Percentiles rank a stretch among this genome's conserved stretches.
These are phyloP conservation scores for Phymorhynchus buccinoides DNA, from an alignment of 1,140 invertebrate genomes.

Conservation along the genomic window DNA sequence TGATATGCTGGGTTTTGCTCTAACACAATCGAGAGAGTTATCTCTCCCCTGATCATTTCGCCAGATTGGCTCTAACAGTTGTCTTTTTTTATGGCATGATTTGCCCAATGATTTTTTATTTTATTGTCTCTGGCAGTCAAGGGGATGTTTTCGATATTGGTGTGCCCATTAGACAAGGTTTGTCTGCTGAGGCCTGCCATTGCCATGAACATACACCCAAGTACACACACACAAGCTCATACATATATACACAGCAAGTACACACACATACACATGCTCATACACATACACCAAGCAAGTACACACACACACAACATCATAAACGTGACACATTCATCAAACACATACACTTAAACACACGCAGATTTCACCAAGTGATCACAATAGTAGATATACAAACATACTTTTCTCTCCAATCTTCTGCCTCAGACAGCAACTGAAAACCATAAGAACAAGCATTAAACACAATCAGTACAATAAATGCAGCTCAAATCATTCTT, in stretches of 20 bases:
- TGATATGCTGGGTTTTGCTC: no score
- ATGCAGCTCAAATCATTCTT: background rate
- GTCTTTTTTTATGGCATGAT: no score
- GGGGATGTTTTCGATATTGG: no score
- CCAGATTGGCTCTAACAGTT: no score
- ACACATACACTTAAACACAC: background rate
- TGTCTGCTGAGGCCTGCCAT: no score
- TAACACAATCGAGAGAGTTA: no score
- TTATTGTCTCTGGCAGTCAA: no score
- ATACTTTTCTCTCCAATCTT: constrained; percentile 69
- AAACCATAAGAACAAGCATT: constrained; percentile 44
- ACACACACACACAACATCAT: background rate
- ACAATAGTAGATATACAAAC: constrained; percentile 31
- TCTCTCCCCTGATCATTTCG: no score
- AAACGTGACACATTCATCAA: no score
- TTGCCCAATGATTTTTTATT: no score
- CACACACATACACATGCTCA: background rate
- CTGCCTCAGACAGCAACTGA: constrained; percentile 61
- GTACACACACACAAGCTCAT: background rate
- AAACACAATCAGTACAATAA: background rate
- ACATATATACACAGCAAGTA: background rate
- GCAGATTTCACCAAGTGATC: background rate
- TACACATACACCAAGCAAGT: no score
- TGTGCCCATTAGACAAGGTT: no score
- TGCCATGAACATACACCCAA: background rate